Evolutionary conservation across 92 coral and sea anemone species (phyloP), one percentile per base, ranked within the genome.

Genomic region (Desmophyllum pertusum): DNA sequence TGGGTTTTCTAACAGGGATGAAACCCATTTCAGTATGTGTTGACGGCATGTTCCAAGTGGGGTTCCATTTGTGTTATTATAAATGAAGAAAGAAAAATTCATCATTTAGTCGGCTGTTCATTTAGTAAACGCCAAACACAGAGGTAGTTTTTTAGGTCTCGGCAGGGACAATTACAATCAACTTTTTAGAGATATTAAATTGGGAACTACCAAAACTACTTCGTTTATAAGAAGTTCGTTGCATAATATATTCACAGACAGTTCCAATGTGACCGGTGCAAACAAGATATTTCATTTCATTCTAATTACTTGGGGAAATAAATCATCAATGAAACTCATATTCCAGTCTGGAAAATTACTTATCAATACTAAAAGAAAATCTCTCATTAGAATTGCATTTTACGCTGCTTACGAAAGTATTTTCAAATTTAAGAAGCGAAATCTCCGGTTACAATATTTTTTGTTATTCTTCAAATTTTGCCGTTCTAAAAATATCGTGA

Each of bases 1-100:
- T 36, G 77, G 76, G 67, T 38, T 69, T 57, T 68, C 76, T 51
- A 67, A 39, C 84, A 67, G 76, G 19, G 76, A 15, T 37, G 10
- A 43, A 68, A 68, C 36, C 53, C 40, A 67, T 50, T 80, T 48
- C 48, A 51, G 64, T 40, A 50, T n/a, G 27, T 50, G 37, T 68
- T 67, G 55, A 50, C 27, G 42, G 15, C 11, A 37, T 48, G 9
- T 3, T 37, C 40, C 38, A 23, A 46, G 46, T 69, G 31, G 75
- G 73, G 84, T 10, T 38, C 76, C 62, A 37, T 80, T 37, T 69
- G 76, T 23, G n/a, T 68, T 36, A 53, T 68, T n/a, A 29, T 50
- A 10, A 21, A 18, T 19, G 21, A 19, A 38, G 29, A 62, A 64
- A 64, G 39, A 64, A 29, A 29, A 15, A 31, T 42, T 29, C 15